phyloP scores from a whole-genome alignment of 2,113 vertebrate genomes.

The Thryonomys swinderianus region DNA sequence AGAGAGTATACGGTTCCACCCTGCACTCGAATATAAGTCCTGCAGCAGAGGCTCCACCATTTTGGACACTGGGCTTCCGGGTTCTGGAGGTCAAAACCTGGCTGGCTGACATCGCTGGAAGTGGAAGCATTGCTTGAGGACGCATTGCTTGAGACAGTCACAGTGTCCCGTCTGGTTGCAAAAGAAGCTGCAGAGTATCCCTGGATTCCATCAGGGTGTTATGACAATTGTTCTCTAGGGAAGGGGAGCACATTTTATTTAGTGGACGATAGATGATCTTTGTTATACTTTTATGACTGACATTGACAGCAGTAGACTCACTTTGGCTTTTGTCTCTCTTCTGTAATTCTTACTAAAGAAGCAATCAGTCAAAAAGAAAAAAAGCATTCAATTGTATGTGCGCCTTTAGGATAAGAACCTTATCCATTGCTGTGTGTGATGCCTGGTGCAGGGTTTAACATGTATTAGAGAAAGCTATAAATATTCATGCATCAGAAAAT shows the following conservation, averaged over 20 bases:
- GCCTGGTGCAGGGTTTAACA: not conserved
- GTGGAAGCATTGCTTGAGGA: not conserved
- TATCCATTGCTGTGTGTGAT: not conserved
- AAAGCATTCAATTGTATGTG: not conserved
- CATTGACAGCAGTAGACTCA: not conserved
- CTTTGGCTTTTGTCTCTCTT: not conserved
- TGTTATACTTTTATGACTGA: not conserved
- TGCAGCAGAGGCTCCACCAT: not conserved
- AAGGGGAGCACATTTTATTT: not conserved
- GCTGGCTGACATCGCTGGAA: not conserved
- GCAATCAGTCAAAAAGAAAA: not conserved
- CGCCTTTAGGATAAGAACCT: not conserved
- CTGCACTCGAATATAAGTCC: accelerated
- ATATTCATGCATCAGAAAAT: not conserved
- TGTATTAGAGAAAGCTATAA: not conserved
- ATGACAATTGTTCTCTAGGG: accelerated
- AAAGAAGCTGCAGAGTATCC: not conserved
- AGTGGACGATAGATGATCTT: not conserved
- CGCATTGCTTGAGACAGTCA: not conserved
- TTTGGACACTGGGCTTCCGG: not conserved
- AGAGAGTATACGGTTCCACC: not conserved
- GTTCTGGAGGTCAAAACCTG: not conserved
- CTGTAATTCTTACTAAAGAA: not conserved
- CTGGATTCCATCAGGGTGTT: not conserved
- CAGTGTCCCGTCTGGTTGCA: not conserved